Evolutionary conservation across 2,113 vertebrate species (phyloP).

Genomic region (Panurus biarmicus): DNA sequence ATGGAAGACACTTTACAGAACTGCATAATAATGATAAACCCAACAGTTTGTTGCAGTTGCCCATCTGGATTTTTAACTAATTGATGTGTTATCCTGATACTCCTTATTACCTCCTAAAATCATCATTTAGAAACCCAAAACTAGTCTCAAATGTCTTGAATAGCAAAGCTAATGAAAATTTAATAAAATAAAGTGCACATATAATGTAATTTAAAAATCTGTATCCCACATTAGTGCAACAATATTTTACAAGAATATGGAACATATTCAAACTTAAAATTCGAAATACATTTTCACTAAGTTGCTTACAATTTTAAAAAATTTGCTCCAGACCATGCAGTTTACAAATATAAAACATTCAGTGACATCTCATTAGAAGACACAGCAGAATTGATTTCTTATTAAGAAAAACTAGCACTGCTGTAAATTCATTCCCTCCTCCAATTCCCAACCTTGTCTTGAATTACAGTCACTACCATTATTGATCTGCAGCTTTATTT

Average conservation of each 20-base stretch:
- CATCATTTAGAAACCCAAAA: slow-evolving; percentile 5
- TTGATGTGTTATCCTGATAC: slow-evolving; percentile 4
- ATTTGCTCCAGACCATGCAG: neutral
- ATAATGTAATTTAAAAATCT: neutral
- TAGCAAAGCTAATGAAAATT: neutral
- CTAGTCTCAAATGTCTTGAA: neutral
- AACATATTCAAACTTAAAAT: neutral
- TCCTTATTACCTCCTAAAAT: slow-evolving; percentile 23
- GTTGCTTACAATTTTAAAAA: neutral
- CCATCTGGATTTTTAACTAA: slow-evolving; percentile 30
- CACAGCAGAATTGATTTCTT: neutral
- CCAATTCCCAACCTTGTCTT: neutral
- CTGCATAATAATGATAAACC: neutral
- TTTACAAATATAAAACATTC: neutral
- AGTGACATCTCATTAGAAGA: neutral
- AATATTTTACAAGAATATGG: neutral
- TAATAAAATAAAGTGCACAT: neutral
- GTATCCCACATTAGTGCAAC: neutral
- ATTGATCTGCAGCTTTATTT: neutral
- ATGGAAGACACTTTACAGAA: neutral
- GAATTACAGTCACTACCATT: neutral
- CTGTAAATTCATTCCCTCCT: neutral
- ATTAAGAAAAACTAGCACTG: neutral
- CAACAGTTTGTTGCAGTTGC: neutral
- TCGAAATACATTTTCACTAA: neutral